Evolutionary conservation across 53 echinoderm and acorn worm species (phyloP).

Genomic region (Glandiceps talaboti): DNA sequence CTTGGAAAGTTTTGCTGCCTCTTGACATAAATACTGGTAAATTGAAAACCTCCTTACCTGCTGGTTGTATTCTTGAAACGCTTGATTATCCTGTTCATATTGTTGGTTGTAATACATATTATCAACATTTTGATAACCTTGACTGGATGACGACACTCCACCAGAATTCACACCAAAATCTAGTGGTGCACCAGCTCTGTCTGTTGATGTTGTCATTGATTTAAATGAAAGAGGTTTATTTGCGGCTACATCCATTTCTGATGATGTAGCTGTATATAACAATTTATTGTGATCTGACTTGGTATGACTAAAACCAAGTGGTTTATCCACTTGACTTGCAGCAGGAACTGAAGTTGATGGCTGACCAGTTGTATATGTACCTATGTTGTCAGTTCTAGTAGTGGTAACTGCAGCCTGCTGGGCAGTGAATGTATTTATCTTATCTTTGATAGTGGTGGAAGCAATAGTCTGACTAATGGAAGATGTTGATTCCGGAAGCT

Average conservation of each 20-base stretch:
- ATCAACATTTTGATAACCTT: not conserved
- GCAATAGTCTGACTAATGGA: no score
- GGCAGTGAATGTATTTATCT: not conserved
- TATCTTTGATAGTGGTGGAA: not conserved
- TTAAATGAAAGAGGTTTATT: not conserved
- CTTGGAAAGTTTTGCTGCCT: no score
- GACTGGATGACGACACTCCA: not conserved
- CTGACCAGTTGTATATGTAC: not conserved
- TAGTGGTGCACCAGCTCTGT: not conserved
- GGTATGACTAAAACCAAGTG: constrained; percentile 40
- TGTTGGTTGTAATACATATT: constrained; percentile 8
- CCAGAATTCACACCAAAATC: not conserved
- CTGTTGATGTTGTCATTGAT: not conserved
- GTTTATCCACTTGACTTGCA: constrained; percentile 15
- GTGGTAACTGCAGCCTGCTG: no score
- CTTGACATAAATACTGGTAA: no score
- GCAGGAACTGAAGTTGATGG: not conserved
- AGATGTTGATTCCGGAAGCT: not conserved
- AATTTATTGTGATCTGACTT: no score
- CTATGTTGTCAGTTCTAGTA: not conserved
- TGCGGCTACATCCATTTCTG: not conserved
- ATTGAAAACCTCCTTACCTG: no score
- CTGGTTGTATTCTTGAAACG: constrained; percentile 21
- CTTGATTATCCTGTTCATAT: constrained; percentile 19
- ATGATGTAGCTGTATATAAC: not conserved